phyloP scores from a whole-genome alignment of 2,888 invertebrate species.

The Acanthopleura granulata region DNA sequence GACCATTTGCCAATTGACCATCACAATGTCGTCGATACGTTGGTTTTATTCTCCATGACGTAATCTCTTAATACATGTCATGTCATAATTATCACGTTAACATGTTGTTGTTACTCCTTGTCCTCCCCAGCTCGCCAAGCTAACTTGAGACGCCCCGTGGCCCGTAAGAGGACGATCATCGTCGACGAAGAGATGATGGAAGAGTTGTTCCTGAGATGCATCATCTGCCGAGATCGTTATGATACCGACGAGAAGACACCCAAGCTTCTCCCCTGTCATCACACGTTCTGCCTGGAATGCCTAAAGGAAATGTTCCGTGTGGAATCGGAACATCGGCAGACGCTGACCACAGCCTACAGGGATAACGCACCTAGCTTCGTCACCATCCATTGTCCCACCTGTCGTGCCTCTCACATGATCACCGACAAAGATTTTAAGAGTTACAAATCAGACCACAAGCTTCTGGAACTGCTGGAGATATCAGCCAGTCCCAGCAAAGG shows the following conservation, averaged over 20 bases:
- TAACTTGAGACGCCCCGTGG: not conserved
- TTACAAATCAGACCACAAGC: conserved; percentile 60
- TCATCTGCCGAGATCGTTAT: conserved; percentile 66
- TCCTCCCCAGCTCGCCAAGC: not conserved
- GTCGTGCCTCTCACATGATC: conserved; percentile 55
- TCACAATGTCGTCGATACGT: no score
- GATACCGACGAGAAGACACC: conserved; percentile 66
- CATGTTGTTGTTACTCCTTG: not conserved
- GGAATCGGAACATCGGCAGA: conserved; percentile 60
- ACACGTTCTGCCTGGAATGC: conserved; percentile 68
- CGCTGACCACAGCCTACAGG: conserved; percentile 56
- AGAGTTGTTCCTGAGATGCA: conserved; percentile 63
- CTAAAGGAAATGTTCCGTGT: conserved; percentile 64
- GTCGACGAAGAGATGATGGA: conserved; percentile 62
- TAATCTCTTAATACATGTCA: no score
- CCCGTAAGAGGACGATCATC: conserved; percentile 48
- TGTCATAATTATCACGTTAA: no score
- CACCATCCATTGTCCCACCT: conserved; percentile 60
- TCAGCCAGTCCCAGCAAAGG: conserved; percentile 51
- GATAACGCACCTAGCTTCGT: conserved; percentile 54
- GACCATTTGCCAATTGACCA: no score
- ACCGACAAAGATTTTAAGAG: conserved; percentile 57
- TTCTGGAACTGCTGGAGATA: conserved; percentile 56
- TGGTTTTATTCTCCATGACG: no score
- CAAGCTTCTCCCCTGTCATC: conserved; percentile 69